Evolutionary conservation across 2,113 vertebrate species (phyloP), one percentile per base, ranked within the genome.

Genomic region (Ceyx margarethae): DNA sequence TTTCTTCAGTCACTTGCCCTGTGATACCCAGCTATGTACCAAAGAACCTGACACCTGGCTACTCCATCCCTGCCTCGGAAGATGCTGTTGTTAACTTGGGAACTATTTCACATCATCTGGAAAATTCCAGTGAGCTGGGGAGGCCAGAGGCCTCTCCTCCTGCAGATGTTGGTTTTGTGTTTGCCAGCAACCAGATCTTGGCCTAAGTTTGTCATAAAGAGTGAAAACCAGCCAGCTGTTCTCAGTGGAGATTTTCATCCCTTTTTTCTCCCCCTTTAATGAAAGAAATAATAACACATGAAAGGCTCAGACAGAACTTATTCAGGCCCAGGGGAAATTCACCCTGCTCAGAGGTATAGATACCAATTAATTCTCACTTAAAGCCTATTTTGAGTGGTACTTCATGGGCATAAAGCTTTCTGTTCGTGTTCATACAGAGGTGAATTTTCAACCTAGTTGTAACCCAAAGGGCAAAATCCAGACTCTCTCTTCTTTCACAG

Each of bases 101-200:
- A 86, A 87, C 37, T 17, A 46, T 56, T 78, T 88, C 77, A 81
- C 60, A 90, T 53, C 18, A 89, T 40, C 64, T 89, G 77, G 66
- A 96, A 95, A 95, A 91, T 92, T 96, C 89, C 89, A 87, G 81
- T 1, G 9, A 81, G 56, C 72, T 80, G 50, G 25, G 25, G 81
- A 62, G 73, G 64, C 45, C 87, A 92, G 73, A 75, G 77, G 87
- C 91, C 88, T 96, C 92, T 95, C 75, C 91, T 91, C 75, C 79
- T 80, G 90, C 96, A 96, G 95, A 96, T 96, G 95, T 92, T 95
- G 94, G 69, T 42, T 89, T 56, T 92, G 31, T 60, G 89, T 80
- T 96, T 96, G 95, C 96, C 95, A 96, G 93, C 18, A 92, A 66
- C 48, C 64, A 85, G 85, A 85, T 77, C 69, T 57, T 91, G 95